Base-by-base conservation (phyloP, 2,888 invertebrate genomes). In the Eugnorisma glareosa region DNA sequence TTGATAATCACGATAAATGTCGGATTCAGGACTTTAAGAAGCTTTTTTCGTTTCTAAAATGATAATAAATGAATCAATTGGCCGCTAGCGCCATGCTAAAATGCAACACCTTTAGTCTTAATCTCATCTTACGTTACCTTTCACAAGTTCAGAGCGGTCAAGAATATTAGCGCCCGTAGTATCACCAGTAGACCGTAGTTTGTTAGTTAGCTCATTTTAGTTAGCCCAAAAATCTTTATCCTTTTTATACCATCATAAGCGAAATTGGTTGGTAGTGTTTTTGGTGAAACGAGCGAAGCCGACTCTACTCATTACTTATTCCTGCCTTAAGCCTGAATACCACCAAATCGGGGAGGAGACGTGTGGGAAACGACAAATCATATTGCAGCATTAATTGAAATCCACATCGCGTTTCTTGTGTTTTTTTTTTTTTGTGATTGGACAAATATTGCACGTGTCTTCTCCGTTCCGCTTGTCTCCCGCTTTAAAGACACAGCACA, bases 71-170 rank as follows among this genome's bases (percentile, higher is more conserved):
- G 0, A 40, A 40, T 40, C 40, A 40, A 40, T 40, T 40, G 40
- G 0, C 11, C 40, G 40, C 40, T 40, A 13, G 40, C 11, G 40
- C 45, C 21, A 45, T 45, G 21, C 45, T 45, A 45, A 45, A 45
- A 45, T 7, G 21, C 6, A 45, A 45, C 45, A 45, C 6, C 45
- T 18, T 18, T 18, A 18, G 45, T 45, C 45, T 5, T 45, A 48
- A 7, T 24, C 24, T 48, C 18, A 45, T 48, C 21, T 48, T 48
- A 37, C 10, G 6, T 6, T 40, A 40, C 18, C 18, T 61, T 61
- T 11, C 24, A 72, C 8, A 21, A 51, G 24, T 73, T 81, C 45
- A 76, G 68, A 79, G 61, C 28, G 68, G 54, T 63, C 82, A 64
- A 48, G 1, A 15, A n/a, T 43, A 28, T 57, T 43, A 24, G 40